These are phyloP conservation scores for Sebastes hubbsi DNA, from an alignment of 2,797 vertebrate genomes.

Conservation along the genomic window DNA sequence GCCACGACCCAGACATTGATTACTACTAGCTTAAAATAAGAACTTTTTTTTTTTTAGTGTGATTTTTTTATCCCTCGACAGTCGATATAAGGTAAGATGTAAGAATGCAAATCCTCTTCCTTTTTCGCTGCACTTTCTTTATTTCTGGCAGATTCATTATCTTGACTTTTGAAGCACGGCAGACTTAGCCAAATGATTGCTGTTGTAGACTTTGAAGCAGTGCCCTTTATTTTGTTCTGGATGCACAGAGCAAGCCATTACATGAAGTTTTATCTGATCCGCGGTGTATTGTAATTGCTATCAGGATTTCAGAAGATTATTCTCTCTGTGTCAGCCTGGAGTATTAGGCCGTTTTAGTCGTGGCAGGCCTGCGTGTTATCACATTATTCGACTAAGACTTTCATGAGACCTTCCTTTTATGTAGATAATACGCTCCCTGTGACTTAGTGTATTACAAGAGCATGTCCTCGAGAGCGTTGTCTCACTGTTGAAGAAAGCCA, in stretches of 20 bases:
- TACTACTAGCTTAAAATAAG: conserved; percentile 33
- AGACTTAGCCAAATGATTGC: conserved; percentile 50
- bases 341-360: conserved; percentile 60
- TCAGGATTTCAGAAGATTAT: conserved; percentile 73
- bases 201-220: conserved; percentile 53
- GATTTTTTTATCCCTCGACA: conserved; percentile 19
- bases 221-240: conserved; percentile 42
- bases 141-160: conserved; percentile 62
- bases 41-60: conserved; percentile 14
- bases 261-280: conserved; percentile 69
- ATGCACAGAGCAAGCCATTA: conserved; percentile 56
- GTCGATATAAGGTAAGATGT: conserved; percentile 26
- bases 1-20: conserved; percentile 48
- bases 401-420: conserved; percentile 49
- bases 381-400: conserved; percentile 59
- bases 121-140: conserved; percentile 42
- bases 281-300: conserved; percentile 72
- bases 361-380: conserved; percentile 61
- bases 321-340: conserved; percentile 49
- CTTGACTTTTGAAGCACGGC: conserved; percentile 57
- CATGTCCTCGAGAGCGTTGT: neutral
- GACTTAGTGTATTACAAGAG: conserved; percentile 39
- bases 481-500: conserved; percentile 8
- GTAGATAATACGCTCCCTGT: conserved; percentile 48
- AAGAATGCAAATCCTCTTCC: conserved; percentile 32